Percentiles rank a stretch among this genome's conserved stretches.
These are phyloP conservation scores for Drosophila yakuba DNA, from an alignment of 1,140 invertebrate genomes.

Conservation along the genomic window DNA sequence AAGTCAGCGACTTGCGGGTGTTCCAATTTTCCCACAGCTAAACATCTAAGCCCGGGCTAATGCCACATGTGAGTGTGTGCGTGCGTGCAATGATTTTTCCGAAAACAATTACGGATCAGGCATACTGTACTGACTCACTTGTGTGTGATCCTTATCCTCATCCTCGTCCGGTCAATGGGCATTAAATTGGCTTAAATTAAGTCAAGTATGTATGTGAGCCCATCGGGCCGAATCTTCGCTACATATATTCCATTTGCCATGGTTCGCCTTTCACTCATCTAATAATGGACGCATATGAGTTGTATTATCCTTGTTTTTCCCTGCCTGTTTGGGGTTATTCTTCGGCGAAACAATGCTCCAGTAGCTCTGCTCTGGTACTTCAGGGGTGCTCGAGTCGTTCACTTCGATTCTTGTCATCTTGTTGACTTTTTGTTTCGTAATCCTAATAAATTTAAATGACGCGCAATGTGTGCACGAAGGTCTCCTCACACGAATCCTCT, in stretches of 20 bases:
- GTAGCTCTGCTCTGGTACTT: constrained; percentile 8
- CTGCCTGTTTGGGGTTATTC: constrained; percentile 40
- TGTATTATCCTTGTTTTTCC: constrained; percentile 55
- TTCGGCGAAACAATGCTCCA: constrained; percentile 29
- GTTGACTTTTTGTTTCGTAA: constrained; percentile 80
- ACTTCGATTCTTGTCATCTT: constrained; percentile 60
- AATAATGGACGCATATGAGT: constrained; percentile 70
- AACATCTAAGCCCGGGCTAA: constrained; percentile 61
- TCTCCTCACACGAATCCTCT: constrained; percentile 10
- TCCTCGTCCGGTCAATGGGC: constrained; percentile 52
- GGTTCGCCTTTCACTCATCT: constrained; percentile 28
- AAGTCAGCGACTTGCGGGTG: constrained; percentile 72
- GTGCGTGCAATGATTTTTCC: constrained; percentile 37
- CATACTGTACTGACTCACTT: constrained; percentile 41
- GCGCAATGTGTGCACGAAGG: constrained; percentile 34
- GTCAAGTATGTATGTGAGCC: constrained; percentile 78
- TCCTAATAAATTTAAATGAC: constrained; percentile 81
- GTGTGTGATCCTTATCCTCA: constrained; percentile 54
- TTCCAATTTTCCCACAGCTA: constrained; percentile 68
- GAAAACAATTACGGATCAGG: constrained; percentile 54
- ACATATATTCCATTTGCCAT: constrained; percentile 10
- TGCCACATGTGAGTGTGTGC: constrained; percentile 54
- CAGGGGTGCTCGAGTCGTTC: constrained; percentile 42
- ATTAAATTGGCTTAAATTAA: constrained; percentile 82
- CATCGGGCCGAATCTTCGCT: constrained; percentile 23